Evolutionary conservation across 2,888 invertebrate genomes (phyloP).

Genomic region (Amaurobius ferox): DNA sequence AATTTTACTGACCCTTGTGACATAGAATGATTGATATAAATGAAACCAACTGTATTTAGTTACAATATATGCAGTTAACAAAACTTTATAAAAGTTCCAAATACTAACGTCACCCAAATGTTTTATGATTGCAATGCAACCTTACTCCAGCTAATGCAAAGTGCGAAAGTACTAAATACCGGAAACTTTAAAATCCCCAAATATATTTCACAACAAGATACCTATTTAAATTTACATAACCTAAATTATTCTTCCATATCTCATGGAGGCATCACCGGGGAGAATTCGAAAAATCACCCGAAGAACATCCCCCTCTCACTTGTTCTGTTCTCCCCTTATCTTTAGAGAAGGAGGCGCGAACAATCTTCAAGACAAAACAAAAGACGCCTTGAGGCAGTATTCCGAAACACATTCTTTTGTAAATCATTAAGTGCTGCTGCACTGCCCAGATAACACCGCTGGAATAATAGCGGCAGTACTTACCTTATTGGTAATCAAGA

Average conservation of each 20-base stretch:
- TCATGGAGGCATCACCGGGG: constrained; percentile 35
- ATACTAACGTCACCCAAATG: too few species aligned
- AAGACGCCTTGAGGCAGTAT: constrained; percentile 7
- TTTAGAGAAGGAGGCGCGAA: constrained; percentile 19
- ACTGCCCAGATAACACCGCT: constrained; percentile 52
- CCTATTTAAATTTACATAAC: constrained; percentile 14
- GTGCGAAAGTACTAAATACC: neutral
- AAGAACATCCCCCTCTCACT: constrained; percentile 6
- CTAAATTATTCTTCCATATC: constrained; percentile 10
- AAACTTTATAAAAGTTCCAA: too few species aligned
- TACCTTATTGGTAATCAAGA: constrained; percentile 70
- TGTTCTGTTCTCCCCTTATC: constrained; percentile 2
- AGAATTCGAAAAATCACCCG: constrained; percentile 51
- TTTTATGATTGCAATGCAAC: too few species aligned
- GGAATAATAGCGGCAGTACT: constrained; percentile 48
- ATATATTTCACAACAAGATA: neutral
- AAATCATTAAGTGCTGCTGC: constrained; percentile 68
- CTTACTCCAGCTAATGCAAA: too few species aligned
- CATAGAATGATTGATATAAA: too few species aligned
- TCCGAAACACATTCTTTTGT: constrained; percentile 58
- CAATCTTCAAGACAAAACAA: constrained; percentile 51
- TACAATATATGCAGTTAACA: too few species aligned
- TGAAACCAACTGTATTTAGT: too few species aligned
- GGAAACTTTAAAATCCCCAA: neutral
- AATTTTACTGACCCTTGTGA: too few species aligned